Conservation (phyloP, 1,140 invertebrate genomes). For the Drosophila insularis region DNA sequence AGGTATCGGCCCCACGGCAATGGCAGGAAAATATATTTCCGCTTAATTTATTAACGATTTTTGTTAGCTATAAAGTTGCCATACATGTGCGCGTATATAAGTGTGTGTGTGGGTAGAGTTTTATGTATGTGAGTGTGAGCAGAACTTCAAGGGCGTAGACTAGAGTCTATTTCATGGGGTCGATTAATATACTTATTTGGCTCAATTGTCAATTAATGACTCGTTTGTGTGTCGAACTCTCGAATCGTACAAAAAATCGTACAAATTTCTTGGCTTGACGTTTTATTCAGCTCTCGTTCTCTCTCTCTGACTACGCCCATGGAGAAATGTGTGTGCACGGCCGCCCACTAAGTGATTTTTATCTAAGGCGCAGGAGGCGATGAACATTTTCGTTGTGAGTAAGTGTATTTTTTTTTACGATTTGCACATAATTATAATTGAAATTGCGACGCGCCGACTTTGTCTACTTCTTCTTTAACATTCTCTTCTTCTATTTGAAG, state of each 20-base stretch:
- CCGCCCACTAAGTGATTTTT: conserved; percentile 72
- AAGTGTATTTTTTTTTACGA: conserved; percentile 70
- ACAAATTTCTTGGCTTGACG: too few species aligned
- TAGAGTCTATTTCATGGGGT: neutral
- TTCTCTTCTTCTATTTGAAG: conserved; percentile 36
- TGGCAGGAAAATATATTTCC: conserved; percentile 74
- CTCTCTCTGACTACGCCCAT: neutral
- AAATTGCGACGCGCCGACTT: conserved; percentile 70
- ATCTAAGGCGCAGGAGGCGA: conserved; percentile 48
- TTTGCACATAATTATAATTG: conserved; percentile 82
- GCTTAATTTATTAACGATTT: conserved; percentile 82
- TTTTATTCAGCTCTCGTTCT: too few species aligned
- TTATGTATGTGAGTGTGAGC: conserved; percentile 20
- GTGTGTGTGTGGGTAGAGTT: neutral
- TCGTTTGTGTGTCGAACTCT: too few species aligned
- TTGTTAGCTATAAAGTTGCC: conserved; percentile 74
- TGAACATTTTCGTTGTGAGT: conserved; percentile 15
- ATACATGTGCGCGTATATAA: conserved; percentile 37
- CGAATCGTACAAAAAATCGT: too few species aligned
- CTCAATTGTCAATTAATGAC: too few species aligned
- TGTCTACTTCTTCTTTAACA: conserved; percentile 18
- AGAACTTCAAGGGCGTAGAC: neutral
- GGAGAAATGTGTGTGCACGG: neutral
- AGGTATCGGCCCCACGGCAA: conserved; percentile 23
- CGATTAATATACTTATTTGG: neutral